Percentiles rank a stretch among this genome's conserved stretches.
Conservation (phyloP, 1,140 invertebrate species). For the Lepidotrigona ventralis region DNA sequence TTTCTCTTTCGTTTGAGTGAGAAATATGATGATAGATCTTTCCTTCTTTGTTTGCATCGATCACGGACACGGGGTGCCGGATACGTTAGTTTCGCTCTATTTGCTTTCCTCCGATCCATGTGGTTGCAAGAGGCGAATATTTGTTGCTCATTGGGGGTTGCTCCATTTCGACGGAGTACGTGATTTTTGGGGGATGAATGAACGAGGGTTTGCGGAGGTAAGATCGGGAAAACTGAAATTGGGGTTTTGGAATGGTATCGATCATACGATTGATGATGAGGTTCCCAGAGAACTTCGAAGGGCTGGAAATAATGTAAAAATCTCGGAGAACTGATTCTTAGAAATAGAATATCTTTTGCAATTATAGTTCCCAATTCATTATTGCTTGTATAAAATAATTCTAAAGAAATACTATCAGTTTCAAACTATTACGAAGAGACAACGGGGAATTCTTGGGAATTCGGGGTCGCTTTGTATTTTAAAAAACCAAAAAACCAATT, state of each 20-base stretch:
- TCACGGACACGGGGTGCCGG: neutral
- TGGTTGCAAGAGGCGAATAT: neutral
- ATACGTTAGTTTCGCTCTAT: constrained; percentile 2
- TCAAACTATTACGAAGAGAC: neutral
- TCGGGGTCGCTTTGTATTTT: neutral
- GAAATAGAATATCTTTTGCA: neutral
- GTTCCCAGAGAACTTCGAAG: neutral
- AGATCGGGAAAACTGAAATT: neutral
- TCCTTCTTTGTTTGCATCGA: neutral
- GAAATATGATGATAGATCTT: constrained; percentile 19
- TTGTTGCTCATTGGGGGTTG: neutral
- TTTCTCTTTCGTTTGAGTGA: neutral
- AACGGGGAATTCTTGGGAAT: neutral
- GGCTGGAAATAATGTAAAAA: neutral
- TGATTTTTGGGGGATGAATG: neutral
- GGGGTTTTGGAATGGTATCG: neutral
- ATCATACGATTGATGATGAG: neutral
- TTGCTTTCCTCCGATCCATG: neutral
- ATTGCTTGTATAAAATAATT: no score
- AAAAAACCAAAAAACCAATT: neutral
- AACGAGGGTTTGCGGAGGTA: neutral
- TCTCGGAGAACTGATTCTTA: neutral
- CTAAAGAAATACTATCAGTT: no score
- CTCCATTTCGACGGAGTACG: neutral
- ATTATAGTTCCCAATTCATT: no score